These are phyloP conservation scores for Oplegnathus fasciatus DNA, from an alignment of 2,113 vertebrate genomes.

Conservation along the genomic window DNA sequence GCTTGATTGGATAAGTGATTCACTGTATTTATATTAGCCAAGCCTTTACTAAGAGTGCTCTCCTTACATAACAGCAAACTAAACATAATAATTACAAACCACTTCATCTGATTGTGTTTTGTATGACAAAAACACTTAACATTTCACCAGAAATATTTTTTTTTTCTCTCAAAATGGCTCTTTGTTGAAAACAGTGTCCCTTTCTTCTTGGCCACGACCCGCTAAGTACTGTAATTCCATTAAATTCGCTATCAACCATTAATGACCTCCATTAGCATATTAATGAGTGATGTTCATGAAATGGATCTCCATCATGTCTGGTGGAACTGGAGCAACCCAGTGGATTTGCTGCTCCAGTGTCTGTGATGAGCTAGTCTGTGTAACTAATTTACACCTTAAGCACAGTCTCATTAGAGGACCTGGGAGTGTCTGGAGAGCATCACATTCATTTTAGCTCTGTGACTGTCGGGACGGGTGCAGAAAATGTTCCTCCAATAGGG, in stretches of 20 bases:
- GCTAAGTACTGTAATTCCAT: constrained; percentile 72
- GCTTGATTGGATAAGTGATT: constrained; percentile 10
- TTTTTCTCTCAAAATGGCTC: neutral
- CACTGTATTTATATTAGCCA: neutral
- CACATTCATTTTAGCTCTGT: constrained; percentile 31
- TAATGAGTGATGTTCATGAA: constrained; percentile 79
- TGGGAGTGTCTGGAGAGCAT: constrained; percentile 53
- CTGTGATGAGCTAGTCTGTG: constrained; percentile 68
- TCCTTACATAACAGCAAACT: neutral
- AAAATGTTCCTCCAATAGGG: constrained; percentile 4
- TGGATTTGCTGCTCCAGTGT: constrained; percentile 69
- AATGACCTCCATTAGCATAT: constrained; percentile 80
- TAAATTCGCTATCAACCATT: constrained; percentile 73
- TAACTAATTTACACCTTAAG: constrained; percentile 78
- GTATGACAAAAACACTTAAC: constrained; percentile 12
- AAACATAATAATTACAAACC: constrained; percentile 11
- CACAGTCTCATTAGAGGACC: constrained; percentile 65
- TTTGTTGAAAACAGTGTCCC: constrained; percentile 1
- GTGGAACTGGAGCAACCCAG: constrained; percentile 61
- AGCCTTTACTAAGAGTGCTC: neutral
- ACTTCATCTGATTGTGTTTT: constrained; percentile 11
- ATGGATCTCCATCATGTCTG: constrained; percentile 70
- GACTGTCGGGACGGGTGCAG: constrained; percentile 9
- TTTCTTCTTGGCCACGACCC: constrained; percentile 54
- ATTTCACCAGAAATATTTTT: constrained; percentile 10